Base-by-base conservation (phyloP, 2,113 vertebrate genomes). In the Peromyscus maniculatus region DNA sequence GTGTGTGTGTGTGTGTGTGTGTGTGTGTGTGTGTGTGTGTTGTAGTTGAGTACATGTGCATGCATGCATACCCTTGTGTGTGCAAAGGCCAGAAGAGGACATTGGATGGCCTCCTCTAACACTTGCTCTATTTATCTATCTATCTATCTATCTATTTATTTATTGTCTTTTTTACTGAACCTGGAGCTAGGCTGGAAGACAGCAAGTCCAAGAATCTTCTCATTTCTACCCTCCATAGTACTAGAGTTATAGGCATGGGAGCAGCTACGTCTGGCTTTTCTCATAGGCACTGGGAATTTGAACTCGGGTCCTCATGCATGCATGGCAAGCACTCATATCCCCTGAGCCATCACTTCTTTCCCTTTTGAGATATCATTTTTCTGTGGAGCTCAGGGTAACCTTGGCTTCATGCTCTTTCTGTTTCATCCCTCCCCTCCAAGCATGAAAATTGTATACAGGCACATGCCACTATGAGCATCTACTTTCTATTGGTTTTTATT, bases 401-500 rank as follows among this genome's bases (percentile, higher is more conserved):
- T 59, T 28, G 88, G 28, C 55, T 75, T 89, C 28, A 57, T 19
- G 22, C 21, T 77, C 71, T 77, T 89, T 74, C 52, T 77, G 52
- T 9, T 13, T 74, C 49, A 39, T 52, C 22, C 46, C 15, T 31
- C 79, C 10, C 19, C 26, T 9, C 55, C 71, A 31, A 62, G 16
- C 39, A 43, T 22, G n/a, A 31, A 13, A 16, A 75, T 62, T 43
- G 52, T 52, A 52, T 52, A 62, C 16, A 43, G 69, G 55, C n/a
- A 57, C 59, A 24, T 59, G 36, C 0, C n/a, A 28, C 36, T n/a
- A 26, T 28, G n/a, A 5, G n/a, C 21, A 59, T n/a, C 36, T 89
- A 36, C 49, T 72, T n/a, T 17, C n/a, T 84, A 16, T 39, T 84
- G 57, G 39, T 93, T 97, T 97, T 96, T 87, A 79, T 84, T 97